Percentiles rank a stretch among this genome's conserved stretches.
These are phyloP conservation scores for Steinernema carpocapsae DNA, from an alignment of 2,888 invertebrate genomes.

Conservation along the genomic window DNA sequence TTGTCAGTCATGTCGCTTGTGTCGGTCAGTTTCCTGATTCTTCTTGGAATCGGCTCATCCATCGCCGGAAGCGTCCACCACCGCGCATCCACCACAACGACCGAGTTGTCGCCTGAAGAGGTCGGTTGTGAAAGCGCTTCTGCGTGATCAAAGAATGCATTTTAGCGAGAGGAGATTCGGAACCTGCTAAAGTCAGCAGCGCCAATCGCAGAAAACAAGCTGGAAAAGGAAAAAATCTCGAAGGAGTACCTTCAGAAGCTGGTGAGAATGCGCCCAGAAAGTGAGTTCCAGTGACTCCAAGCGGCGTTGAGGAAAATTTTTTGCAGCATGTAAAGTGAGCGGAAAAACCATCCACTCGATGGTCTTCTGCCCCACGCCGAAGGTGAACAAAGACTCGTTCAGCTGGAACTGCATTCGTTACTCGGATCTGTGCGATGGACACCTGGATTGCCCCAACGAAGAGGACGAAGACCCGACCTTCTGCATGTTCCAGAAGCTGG, in stretches of 20 bases:
- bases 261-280: constrained; percentile 9
- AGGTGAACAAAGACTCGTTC: constrained; percentile 23
- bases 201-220: neutral
- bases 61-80: neutral
- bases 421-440: constrained; percentile 36
- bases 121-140: neutral
- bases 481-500: constrained; percentile 42
- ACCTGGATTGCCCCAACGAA: constrained; percentile 38
- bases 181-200: neutral
- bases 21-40: neutral
- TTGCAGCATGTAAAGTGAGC: constrained; percentile 27
- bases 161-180: constrained; percentile 15
- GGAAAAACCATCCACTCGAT: constrained; percentile 12
- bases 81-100: neutral
- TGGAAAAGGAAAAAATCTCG: neutral
- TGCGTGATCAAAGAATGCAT: neutral
- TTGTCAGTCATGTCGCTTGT: constrained; percentile 8
- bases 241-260: constrained; percentile 21
- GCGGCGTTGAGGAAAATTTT: neutral
- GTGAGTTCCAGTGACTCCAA: neutral
- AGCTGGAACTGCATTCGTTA: constrained; percentile 38
- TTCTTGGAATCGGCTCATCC: neutral
- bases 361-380: constrained; percentile 17
- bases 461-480: constrained; percentile 44
- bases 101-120: neutral